phyloP scores from a whole-genome alignment of 2,113 vertebrate genomes.

The Ceyx melanurus region DNA sequence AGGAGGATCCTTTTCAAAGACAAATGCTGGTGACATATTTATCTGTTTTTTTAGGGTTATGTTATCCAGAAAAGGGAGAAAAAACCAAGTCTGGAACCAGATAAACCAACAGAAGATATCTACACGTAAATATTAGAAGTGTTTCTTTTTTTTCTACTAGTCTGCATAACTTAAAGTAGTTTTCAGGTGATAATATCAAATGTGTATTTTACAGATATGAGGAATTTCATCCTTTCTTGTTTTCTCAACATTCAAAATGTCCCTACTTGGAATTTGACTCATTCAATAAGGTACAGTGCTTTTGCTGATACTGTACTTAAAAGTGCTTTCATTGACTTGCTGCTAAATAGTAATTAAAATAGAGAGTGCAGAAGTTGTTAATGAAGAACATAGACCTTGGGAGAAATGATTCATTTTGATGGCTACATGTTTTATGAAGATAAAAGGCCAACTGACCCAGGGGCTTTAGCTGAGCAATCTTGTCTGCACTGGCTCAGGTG shows the following conservation, averaged over 20 bases:
- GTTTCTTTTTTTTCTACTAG: background rate
- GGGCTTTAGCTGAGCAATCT: background rate
- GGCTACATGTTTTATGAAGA: background rate
- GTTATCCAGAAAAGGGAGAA: slow-evolving; percentile 94
- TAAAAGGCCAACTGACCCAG: background rate
- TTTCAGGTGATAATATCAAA: slow-evolving; percentile 58
- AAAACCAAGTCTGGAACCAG: slow-evolving; percentile 86
- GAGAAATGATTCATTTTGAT: background rate
- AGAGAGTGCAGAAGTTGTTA: rapidly evolving
- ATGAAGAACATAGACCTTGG: background rate
- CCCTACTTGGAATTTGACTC: slow-evolving; percentile 91
- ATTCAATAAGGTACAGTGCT: slow-evolving; percentile 90
- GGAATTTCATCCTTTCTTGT: slow-evolving; percentile 98
- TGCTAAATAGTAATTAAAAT: background rate
- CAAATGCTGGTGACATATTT: background rate
- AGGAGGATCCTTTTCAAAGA: background rate
- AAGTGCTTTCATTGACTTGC: slow-evolving; percentile 19
- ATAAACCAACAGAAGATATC: slow-evolving; percentile 87
- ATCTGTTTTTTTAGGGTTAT: slow-evolving; percentile 80
- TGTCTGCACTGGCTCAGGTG: background rate
- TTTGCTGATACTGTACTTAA: slow-evolving; percentile 46
- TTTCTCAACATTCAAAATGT: slow-evolving; percentile 87
- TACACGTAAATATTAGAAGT: slow-evolving; percentile 85
- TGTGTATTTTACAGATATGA: slow-evolving; percentile 87
- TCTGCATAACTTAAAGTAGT: background rate